phyloP scores from a whole-genome alignment of 2,888 invertebrate species.

The Caenorhabditis auriculariae region DNA sequence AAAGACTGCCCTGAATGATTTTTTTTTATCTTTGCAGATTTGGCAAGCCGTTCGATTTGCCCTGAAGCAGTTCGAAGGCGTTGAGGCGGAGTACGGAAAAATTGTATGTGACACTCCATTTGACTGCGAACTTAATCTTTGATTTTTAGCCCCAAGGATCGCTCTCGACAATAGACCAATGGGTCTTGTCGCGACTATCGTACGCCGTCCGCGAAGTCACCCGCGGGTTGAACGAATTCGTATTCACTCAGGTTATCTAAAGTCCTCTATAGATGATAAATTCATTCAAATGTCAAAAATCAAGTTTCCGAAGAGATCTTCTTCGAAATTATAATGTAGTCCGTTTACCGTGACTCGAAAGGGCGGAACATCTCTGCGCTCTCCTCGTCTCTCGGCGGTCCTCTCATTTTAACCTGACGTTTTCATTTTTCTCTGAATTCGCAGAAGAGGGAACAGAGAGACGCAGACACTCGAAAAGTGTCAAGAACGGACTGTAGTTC shows the following conservation, averaged over 20 bases:
- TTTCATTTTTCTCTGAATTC: too few species aligned
- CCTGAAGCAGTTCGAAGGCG: slow-evolving; percentile 66
- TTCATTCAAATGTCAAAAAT: too few species aligned
- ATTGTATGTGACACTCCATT: not conserved
- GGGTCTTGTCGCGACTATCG: slow-evolving; percentile 87
- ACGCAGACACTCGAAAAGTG: too few species aligned
- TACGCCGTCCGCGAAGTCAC: slow-evolving; percentile 77
- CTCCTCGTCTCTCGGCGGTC: too few species aligned
- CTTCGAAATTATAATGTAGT: too few species aligned
- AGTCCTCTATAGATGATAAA: too few species aligned
- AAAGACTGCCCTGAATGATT: not conserved
- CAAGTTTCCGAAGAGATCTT: too few species aligned
- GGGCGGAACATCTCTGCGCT: too few species aligned
- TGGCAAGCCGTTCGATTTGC: slow-evolving; percentile 98
- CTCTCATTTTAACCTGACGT: too few species aligned
- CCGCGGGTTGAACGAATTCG: slow-evolving; percentile 77
- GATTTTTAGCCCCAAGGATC: not conserved
- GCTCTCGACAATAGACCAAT: slow-evolving; percentile 79
- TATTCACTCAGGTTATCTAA: slow-evolving; percentile 74
- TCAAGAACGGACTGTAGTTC: too few species aligned
- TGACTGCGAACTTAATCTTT: not conserved
- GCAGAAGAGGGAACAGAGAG: too few species aligned
- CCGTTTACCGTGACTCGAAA: too few species aligned
- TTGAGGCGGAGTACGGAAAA: slow-evolving; percentile 10
- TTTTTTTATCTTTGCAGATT: slow-evolving; percentile 66